Percentiles rank a stretch among this genome's conserved stretches.
phyloP scores from a whole-genome alignment of 2,797 vertebrate genomes.

The Myoxocephalus aenaeus region DNA sequence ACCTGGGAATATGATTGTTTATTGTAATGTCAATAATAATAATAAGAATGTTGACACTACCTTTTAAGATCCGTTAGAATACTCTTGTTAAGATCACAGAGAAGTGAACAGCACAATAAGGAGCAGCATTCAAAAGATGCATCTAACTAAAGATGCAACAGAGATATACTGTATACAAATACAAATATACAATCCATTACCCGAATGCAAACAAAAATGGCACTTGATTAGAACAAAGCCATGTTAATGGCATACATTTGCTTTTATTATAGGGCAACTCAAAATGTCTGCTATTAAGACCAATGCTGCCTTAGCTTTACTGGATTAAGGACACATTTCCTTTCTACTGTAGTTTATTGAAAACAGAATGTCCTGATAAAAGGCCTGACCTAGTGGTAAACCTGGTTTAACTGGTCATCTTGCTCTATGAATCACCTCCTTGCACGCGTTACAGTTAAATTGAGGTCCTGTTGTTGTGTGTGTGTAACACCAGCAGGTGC shows the following conservation, averaged over 20 bases:
- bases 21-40: background rate
- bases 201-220: background rate
- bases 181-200: background rate
- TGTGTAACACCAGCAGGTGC: conserved; percentile 13
- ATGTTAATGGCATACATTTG: background rate
- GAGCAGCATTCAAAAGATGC: background rate
- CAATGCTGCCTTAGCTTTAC: background rate
- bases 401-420: background rate
- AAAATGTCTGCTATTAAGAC: background rate
- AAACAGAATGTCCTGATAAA: background rate
- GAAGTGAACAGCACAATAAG: no score
- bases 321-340: background rate
- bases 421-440: background rate
- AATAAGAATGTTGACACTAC: background rate
- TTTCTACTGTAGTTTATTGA: background rate
- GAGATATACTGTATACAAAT: no score
- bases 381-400: background rate
- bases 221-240: background rate
- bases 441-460: background rate
- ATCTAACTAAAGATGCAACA: background rate
- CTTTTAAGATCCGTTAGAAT: background rate
- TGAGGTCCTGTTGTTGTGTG: background rate
- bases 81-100: background rate
- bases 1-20: conserved; percentile 43
- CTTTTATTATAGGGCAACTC: background rate